Evolutionary conservation across 35 echinoderm and acorn worm genomes (phyloP), one percentile per base, ranked within the genome.

Genomic region (Stichopus chloronotus): DNA sequence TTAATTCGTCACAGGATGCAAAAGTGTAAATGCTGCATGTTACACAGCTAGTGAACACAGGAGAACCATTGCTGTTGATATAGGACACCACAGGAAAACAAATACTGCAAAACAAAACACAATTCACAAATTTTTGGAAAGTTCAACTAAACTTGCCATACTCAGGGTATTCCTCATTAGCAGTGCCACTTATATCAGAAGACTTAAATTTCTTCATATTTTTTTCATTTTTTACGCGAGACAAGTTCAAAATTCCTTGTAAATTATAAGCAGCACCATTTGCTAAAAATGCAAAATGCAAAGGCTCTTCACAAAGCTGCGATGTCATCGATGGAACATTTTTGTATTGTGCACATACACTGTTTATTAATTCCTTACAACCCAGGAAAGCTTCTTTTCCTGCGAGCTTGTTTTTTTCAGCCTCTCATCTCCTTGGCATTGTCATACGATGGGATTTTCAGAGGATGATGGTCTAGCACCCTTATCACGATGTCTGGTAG

Each of bases 381-480:
- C 19, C 61, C 11, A 65, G 11, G 61, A 65, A 8, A 65, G 4
- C 4, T 11, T 65, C 61, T 19, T 5, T 65, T 8, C 19, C 4
- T 19, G 19, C 19, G 11, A 14, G 11, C 61, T 65, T 11, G 61
- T 65, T 65, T 14, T 14, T 65, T 65, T 11, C 61, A 19, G 61
- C 11, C 61, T 65, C 19, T 65, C 19, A 65, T 19, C 61, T 11
- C 11, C 9, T 65, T 14, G 61, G 61, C 19, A 52, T 17, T 12
- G 53, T 83, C 80, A 83, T 43, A 83, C 80, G 43, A 55, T 83
- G 9, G 80, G 80, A 83, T 83, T 56, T 10, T 83, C 52, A 14
- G 25, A 8, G 0, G 25, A 53, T 3, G 30, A 16, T 56, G 80
- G 80, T 83, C 80, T 83, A 11, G 43, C 25, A 55, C 8, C 80